phyloP scores from a whole-genome alignment of 2,797 vertebrate genomes.

The Uromys caudimaculatus region DNA sequence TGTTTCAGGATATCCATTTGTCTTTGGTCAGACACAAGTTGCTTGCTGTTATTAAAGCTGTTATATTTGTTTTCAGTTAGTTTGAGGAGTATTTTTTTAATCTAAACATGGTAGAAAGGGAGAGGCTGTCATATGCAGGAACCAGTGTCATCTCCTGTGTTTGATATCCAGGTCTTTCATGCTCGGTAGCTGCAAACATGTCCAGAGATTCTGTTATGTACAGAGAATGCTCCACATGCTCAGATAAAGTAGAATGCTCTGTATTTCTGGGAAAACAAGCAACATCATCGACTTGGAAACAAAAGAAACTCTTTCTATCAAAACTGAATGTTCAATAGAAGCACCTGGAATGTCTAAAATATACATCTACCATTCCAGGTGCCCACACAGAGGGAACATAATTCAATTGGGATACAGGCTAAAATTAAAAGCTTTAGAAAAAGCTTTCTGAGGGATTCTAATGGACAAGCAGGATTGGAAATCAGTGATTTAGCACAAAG shows the following conservation, averaged over 20 bases:
- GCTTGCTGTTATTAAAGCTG: background rate
- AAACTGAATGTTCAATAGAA: background rate
- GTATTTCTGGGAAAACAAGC: background rate
- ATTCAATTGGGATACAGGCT: constrained; percentile 9
- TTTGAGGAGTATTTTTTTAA: background rate
- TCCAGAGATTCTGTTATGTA: background rate
- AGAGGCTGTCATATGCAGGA: background rate
- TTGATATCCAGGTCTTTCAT: constrained; percentile 45
- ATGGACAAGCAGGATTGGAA: constrained; percentile 14
- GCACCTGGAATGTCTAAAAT: constrained; percentile 21
- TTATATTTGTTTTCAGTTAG: constrained; percentile 34
- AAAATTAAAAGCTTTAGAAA: constrained; percentile 60
- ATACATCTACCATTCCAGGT: background rate
- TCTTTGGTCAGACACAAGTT: background rate
- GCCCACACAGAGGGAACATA: background rate
- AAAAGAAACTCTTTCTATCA: constrained; percentile 44
- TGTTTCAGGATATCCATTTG: constrained; percentile 35
- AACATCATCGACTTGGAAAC: constrained; percentile 48
- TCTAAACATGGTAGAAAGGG: background rate
- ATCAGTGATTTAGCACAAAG: constrained; percentile 28
- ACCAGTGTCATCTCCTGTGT: background rate
- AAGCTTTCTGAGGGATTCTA: background rate
- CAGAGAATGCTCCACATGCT: background rate
- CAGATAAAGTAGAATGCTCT: background rate
- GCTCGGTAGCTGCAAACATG: constrained; percentile 17